Conservation (phyloP, 2,888 invertebrate species). For the Caenorhabditis sp. region DNA sequence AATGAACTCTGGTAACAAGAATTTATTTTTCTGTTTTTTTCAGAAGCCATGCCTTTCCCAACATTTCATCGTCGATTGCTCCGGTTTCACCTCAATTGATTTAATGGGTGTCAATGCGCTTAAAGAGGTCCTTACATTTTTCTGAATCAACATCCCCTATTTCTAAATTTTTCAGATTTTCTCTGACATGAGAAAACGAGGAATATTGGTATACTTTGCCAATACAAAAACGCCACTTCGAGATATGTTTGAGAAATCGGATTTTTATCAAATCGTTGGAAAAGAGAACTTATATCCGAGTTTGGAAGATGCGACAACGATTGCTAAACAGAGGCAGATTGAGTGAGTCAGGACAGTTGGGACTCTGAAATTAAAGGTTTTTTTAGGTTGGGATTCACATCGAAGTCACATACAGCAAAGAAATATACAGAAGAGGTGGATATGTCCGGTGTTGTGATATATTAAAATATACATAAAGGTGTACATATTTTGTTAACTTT, state of each 20-base stretch:
- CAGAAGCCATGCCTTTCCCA: constrained; percentile 27
- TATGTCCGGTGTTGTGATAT: neutral
- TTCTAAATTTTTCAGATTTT: constrained; percentile 41
- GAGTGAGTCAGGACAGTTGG: constrained; percentile 15
- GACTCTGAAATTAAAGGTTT: neutral
- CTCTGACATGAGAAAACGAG: constrained; percentile 48
- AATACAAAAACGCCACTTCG: constrained; percentile 66
- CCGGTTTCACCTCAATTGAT: constrained; percentile 69
- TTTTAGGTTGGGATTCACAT: neutral
- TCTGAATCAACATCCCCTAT: too few relatives aligned
- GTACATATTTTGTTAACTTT: too few relatives aligned
- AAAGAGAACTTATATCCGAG: constrained; percentile 69
- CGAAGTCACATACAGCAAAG: neutral
- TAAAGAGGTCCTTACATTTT: constrained; percentile 44
- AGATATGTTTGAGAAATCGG: constrained; percentile 64
- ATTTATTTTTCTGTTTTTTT: constrained; percentile 1
- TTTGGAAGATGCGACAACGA: constrained; percentile 66
- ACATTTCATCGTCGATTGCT: constrained; percentile 69
- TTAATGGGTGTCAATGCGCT: constrained; percentile 69
- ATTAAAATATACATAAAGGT: too few relatives aligned
- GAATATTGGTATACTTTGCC: constrained; percentile 68
- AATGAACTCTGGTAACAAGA: neutral
- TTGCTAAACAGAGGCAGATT: constrained; percentile 56
- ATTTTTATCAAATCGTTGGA: constrained; percentile 63
- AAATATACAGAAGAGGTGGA: constrained; percentile 1